phyloP scores from a whole-genome alignment of 2,113 vertebrate genomes.

The Phasianus colchicus region DNA sequence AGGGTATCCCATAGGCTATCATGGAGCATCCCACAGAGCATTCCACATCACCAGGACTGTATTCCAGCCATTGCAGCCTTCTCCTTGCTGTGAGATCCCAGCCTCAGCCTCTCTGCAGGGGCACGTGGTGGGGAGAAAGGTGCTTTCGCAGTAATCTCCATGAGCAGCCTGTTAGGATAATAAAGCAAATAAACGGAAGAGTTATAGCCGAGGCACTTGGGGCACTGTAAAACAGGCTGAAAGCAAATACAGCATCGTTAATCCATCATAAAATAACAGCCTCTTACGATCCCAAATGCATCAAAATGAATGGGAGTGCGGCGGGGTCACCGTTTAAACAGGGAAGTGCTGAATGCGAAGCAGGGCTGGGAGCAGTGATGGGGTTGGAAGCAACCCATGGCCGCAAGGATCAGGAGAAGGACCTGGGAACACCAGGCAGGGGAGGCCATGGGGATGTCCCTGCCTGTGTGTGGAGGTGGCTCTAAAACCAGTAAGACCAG shows the following conservation, averaged over 20 bases:
- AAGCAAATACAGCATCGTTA: background rate
- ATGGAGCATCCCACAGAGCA: background rate
- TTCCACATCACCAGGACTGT: background rate
- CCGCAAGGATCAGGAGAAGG: background rate
- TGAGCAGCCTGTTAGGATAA: conserved; percentile 36
- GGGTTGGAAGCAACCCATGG: background rate
- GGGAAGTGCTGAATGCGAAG: background rate
- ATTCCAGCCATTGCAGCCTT: background rate
- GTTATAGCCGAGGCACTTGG: conserved; percentile 26
- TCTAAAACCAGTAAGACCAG: background rate
- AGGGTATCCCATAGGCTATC: background rate
- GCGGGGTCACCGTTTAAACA: background rate
- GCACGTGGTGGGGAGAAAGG: rapidly evolving
- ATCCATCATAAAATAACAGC: conserved; percentile 64
- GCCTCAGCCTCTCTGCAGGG: background rate
- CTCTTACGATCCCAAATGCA: background rate
- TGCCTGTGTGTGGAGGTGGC: background rate
- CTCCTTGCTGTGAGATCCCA: background rate
- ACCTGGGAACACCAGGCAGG: background rate
- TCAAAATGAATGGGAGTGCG: background rate
- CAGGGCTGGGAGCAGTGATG: rapidly evolving
- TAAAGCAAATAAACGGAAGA: conserved; percentile 53
- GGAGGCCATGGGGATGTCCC: background rate
- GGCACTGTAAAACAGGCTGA: conserved; percentile 50
- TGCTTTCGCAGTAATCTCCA: background rate